A percentile compares a stretch with the other conserved stretches of the same genome.
phyloP scores from a whole-genome alignment of 2,113 vertebrate genomes.

The Notothenia rossii region DNA sequence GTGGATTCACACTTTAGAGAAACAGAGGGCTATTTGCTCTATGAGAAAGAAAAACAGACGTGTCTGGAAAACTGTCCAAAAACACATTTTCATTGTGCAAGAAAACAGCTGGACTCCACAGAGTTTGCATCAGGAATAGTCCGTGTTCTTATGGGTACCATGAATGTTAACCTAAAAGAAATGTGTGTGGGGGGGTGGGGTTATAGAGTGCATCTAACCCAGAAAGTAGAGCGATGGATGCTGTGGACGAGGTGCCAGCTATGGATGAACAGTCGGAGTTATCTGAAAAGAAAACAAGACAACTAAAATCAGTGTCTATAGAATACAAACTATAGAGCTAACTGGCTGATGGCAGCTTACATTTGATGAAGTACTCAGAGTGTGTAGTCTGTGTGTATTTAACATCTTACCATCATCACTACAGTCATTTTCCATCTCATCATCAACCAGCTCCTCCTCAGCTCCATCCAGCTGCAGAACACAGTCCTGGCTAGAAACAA shows the following conservation, averaged over 20 bases:
- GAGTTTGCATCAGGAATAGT: background rate
- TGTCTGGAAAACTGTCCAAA: background rate
- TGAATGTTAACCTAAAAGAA: background rate
- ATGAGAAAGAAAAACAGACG: background rate
- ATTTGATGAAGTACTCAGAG: background rate
- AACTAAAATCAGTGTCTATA: background rate
- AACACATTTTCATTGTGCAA: background rate
- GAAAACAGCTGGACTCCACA: background rate
- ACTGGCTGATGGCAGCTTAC: background rate
- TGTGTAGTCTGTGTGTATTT: background rate
- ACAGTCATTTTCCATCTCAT: slow-evolving; percentile 85
- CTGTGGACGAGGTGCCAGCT: slow-evolving; percentile 59
- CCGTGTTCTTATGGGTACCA: background rate
- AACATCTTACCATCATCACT: slow-evolving; percentile 75
- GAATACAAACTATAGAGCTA: slow-evolving; percentile 54
- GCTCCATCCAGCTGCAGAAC: slow-evolving; percentile 66
- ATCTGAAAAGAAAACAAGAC: slow-evolving; percentile 71
- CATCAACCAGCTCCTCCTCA: slow-evolving; percentile 89
- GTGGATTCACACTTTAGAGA: background rate
- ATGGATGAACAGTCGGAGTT: slow-evolving; percentile 83
- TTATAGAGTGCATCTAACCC: slow-evolving; percentile 75
- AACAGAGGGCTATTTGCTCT: background rate
- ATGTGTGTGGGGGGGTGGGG: background rate
- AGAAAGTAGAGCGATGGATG: slow-evolving; percentile 74
- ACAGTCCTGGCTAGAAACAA: slow-evolving; percentile 58